Evolutionary conservation across 2,888 invertebrate species (phyloP), one percentile per base, ranked within the genome.

Genomic region (Drosophila nr. perissopoda): DNA sequence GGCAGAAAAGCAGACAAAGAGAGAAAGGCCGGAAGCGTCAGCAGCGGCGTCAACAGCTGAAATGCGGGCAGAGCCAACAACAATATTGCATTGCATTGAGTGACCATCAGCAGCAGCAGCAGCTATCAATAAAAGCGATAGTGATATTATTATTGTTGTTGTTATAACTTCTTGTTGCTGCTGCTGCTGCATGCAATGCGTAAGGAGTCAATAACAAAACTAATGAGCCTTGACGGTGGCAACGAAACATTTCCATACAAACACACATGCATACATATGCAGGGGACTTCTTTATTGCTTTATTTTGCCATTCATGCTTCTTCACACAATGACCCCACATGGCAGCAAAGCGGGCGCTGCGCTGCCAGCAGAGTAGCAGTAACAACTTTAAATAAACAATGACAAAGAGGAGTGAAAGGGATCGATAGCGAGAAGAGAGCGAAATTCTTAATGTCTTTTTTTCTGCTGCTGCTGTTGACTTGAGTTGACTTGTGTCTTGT

Each of bases 121-220:
- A 70, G 85, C 67, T 83, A 89, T 83, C 90, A 89, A 86, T 86
- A 90, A 86, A 85, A 86, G 90, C 89, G 88, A 81, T 81, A 88
- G 88, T 83, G 79, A 60, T 77, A 66, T 59, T 46, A 46, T 25
- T 16, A 16, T 46, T 73, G 42, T 67, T 67, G 53, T 69, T 64
- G 57, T 68, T 63, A 34, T 63, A 38, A 36, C 48, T 48, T 49
- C 27, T 66, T 58, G 52, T n/a, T 63, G 59, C 27, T 67, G 64
- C 34, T 67, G 64, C 34, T 68, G 64, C 38, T 59, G 53, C 68
- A 40, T 61, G 48, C 71, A 54, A 57, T 64, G 81, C 69, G 82
- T 79, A 82, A 79, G 81, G 78, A 79, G 89, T 88, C 90, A 90
- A 86, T 86, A 86, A 88, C 89, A 83, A 82, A 86, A 86, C 85